Conservation (phyloP, 2,797 vertebrate genomes). For the Fistularia commersonii region DNA sequence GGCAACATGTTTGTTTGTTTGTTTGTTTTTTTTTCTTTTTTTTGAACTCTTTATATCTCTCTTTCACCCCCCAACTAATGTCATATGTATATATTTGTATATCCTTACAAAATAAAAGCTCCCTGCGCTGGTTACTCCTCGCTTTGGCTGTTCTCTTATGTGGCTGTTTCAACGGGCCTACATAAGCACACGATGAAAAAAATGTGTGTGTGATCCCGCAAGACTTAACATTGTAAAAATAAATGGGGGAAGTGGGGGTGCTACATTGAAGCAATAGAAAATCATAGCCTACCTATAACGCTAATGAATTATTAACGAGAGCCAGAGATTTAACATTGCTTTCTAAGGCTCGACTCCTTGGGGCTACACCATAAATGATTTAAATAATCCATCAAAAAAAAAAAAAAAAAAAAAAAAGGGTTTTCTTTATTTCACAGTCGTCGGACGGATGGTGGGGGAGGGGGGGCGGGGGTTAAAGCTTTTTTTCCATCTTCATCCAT, state of each 20-base stretch:
- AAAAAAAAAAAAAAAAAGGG: slow-evolving; percentile 32
- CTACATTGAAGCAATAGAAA: slow-evolving; percentile 58
- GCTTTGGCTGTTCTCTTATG: slow-evolving; percentile 31
- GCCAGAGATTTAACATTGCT: slow-evolving; percentile 66
- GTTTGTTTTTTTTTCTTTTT: slow-evolving; percentile 1
- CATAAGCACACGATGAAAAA: slow-evolving; percentile 27
- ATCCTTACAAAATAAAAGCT: slow-evolving; percentile 3
- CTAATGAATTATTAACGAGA: slow-evolving; percentile 62
- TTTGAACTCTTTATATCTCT: slow-evolving; percentile 7
- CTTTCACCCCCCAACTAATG: slow-evolving; percentile 20
- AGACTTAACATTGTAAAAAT: slow-evolving; percentile 31
- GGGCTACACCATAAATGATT: slow-evolving; percentile 55
- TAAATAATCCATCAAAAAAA: slow-evolving; percentile 45
- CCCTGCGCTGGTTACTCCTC: neutral
- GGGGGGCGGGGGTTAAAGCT: slow-evolving; percentile 59
- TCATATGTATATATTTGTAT: neutral
- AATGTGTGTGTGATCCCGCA: slow-evolving; percentile 22
- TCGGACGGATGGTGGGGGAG: slow-evolving; percentile 26
- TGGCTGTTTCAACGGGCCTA: slow-evolving; percentile 42
- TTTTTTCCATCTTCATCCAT: slow-evolving; percentile 50
- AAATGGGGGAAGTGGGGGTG: slow-evolving; percentile 32
- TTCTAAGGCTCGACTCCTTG: slow-evolving; percentile 54
- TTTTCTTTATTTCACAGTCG: slow-evolving; percentile 55
- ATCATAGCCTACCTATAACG: slow-evolving; percentile 46
- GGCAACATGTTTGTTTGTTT: slow-evolving; percentile 83